Conservation (phyloP, 2,113 vertebrate genomes). For the Hypomesus transpacificus region DNA sequence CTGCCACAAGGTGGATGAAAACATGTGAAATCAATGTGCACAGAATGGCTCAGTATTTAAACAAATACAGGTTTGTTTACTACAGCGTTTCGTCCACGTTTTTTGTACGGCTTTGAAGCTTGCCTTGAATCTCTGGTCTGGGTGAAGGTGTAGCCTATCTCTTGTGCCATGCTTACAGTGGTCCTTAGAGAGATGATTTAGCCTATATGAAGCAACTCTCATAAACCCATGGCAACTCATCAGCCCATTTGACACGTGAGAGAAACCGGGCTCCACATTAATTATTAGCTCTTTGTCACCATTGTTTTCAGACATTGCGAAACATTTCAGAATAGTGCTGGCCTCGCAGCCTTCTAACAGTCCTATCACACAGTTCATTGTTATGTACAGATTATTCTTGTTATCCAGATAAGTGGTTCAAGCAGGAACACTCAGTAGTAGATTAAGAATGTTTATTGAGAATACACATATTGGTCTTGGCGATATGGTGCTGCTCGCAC, state of each 20-base stretch:
- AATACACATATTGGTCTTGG: too few relatives aligned
- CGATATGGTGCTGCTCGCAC: background rate
- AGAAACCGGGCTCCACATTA: constrained; percentile 30
- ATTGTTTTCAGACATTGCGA: constrained; percentile 22
- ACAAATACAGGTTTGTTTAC: too few relatives aligned
- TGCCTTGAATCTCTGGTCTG: too few relatives aligned
- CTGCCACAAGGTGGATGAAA: too few relatives aligned
- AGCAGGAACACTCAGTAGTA: constrained; percentile 1
- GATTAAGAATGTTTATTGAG: too few relatives aligned
- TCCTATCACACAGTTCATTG: constrained; percentile 14
- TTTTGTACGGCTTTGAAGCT: too few relatives aligned
- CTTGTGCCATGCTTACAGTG: background rate
- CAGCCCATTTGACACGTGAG: constrained; percentile 35
- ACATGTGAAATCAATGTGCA: too few relatives aligned
- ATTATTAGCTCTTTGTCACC: constrained; percentile 30
- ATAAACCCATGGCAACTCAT: constrained; percentile 10
- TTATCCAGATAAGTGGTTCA: background rate
- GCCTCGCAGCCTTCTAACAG: constrained; percentile 24
- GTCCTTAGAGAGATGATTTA: constrained; percentile 23
- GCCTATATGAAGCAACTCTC: too few relatives aligned
- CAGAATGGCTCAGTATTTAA: too few relatives aligned
- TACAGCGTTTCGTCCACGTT: too few relatives aligned
- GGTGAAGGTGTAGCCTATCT: too few relatives aligned
- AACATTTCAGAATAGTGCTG: constrained; percentile 10
- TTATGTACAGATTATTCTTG: constrained; percentile 1